phyloP scores from a whole-genome alignment of 2,797 vertebrate species.

The Salmo trutta region DNA sequence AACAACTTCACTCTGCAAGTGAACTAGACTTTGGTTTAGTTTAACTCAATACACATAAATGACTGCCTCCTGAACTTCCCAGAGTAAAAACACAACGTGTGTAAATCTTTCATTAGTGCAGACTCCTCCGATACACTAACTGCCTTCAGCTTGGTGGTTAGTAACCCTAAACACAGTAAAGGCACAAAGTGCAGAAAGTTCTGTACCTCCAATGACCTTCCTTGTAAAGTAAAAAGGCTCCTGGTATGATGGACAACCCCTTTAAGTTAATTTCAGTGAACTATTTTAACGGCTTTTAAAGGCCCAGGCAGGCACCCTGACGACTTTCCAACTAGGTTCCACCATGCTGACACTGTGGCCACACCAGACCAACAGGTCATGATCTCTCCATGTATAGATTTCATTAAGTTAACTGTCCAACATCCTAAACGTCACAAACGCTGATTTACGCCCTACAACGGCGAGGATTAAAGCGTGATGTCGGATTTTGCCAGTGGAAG shows the following conservation, averaged over 20 bases:
- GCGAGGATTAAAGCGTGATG: conserved; percentile 68
- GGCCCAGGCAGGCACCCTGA: background rate
- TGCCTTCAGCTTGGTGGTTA: background rate
- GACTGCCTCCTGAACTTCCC: conserved; percentile 17
- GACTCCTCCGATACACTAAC: conserved; percentile 36
- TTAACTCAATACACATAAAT: background rate
- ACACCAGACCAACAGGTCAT: background rate
- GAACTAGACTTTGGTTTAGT: background rate
- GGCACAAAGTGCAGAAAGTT: background rate
- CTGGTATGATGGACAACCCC: conserved; percentile 11
- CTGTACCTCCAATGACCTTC: conserved; percentile 5
- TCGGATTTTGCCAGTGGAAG: conserved; percentile 73
- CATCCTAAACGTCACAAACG: conserved; percentile 41
- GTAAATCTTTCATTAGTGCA: conserved; percentile 49
- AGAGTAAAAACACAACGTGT: conserved; percentile 35
- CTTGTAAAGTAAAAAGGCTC: conserved; percentile 32
- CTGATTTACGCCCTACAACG: conserved; percentile 64
- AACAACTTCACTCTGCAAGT: too few species aligned
- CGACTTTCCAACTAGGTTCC: background rate
- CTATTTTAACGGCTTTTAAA: conserved; percentile 2
- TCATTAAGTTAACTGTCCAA: conserved; percentile 47
- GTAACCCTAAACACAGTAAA: background rate
- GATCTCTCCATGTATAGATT: conserved; percentile 41
- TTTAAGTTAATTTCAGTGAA: background rate
- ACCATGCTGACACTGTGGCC: background rate